These are phyloP conservation scores for Aplochiton taeniatus DNA, from an alignment of 2,797 vertebrate genomes.

Conservation along the genomic window DNA sequence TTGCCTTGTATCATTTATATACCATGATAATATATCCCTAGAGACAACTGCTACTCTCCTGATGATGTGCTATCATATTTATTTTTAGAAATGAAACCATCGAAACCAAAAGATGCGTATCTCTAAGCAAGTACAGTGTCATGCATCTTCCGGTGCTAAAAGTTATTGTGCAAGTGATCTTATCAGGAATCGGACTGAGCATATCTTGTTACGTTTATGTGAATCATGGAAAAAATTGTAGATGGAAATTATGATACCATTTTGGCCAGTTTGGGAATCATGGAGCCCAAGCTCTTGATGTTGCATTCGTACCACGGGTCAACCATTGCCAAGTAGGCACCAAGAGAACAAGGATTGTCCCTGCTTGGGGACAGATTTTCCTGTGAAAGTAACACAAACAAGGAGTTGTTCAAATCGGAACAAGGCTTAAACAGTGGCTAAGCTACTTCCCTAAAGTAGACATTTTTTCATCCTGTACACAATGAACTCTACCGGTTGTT, in stretches of 20 bases:
- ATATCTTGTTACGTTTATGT: no score
- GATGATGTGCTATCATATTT: no score
- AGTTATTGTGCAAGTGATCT: background rate
- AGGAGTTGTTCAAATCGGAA: constrained; percentile 24
- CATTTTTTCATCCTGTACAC: no score
- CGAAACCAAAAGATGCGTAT: constrained; percentile 18
- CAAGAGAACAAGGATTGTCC: constrained; percentile 78
- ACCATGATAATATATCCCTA: no score
- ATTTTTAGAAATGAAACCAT: background rate
- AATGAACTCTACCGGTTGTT: no score
- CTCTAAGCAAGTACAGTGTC: constrained; percentile 1
- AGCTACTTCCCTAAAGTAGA: no score
- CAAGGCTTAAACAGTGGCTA: background rate
- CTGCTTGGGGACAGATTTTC: constrained; percentile 38
- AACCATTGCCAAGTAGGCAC: constrained; percentile 83
- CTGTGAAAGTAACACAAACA: constrained; percentile 45
- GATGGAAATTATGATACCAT: constrained; percentile 75
- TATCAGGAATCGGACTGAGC: no score
- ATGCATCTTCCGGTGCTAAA: constrained; percentile 42
- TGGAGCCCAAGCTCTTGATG: constrained; percentile 81
- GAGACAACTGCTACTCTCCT: no score
- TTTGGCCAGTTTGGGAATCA: constrained; percentile 86
- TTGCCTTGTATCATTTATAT: no score
- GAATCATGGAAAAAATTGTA: background rate
- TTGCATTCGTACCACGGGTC: constrained; percentile 93